These are phyloP conservation scores for Tichodroma muraria DNA, from an alignment of 2,113 vertebrate genomes.

Conservation along the genomic window DNA sequence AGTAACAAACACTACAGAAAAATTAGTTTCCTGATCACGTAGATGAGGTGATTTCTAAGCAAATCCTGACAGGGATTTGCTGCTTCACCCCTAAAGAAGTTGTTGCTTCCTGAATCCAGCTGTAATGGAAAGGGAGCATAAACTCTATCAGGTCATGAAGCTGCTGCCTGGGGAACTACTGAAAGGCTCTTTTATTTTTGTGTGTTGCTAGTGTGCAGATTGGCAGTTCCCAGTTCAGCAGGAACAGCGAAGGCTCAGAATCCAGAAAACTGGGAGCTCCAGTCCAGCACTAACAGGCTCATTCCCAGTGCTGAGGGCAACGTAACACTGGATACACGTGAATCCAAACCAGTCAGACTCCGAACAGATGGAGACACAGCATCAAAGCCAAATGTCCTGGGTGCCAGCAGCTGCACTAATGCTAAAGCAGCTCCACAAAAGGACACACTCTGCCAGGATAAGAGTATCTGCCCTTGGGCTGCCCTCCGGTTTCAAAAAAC, in stretches of 20 bases:
- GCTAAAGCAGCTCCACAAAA: background rate
- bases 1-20: background rate
- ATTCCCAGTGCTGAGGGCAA: background rate
- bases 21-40: background rate
- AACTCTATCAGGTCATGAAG: background rate
- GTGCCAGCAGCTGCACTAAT: background rate
- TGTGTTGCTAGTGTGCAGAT: background rate
- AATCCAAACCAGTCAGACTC: background rate
- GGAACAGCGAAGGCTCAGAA: background rate
- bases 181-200: background rate
- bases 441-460: background rate
- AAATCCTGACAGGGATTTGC: background rate
- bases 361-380: background rate
- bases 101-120: background rate
- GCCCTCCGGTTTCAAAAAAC: background rate
- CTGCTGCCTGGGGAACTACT: background rate
- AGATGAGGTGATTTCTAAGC: background rate
- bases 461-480: background rate
- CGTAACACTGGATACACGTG: rapidly evolving
- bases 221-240: background rate
- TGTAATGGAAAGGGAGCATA: background rate
- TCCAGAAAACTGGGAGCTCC: background rate
- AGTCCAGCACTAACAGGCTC: background rate
- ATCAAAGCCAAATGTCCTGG: background rate
- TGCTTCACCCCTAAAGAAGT: background rate